Evolutionary conservation across 2,888 invertebrate species (phyloP).

Genomic region (Drosophila peninsularis): DNA sequence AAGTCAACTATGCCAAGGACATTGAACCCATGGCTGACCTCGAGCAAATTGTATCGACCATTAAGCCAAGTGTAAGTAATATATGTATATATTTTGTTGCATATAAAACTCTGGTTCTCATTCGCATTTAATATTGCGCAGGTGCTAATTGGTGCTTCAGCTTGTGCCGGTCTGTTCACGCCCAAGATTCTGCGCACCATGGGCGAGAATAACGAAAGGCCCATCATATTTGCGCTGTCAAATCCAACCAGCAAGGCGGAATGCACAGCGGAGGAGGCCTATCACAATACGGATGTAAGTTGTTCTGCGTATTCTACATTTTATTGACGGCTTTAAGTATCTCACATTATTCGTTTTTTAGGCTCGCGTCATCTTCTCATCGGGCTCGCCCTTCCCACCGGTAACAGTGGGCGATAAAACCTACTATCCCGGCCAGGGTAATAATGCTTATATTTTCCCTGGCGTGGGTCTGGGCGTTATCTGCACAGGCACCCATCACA

Average conservation of each 20-base stretch:
- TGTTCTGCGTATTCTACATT: background rate
- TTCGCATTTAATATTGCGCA: constrained; percentile 31
- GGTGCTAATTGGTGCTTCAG: constrained; percentile 92
- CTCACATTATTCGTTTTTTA: constrained; percentile 81
- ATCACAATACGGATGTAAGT: constrained; percentile 94
- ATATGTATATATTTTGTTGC: background rate
- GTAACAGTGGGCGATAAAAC: constrained; percentile 92
- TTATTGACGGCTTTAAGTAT: background rate
- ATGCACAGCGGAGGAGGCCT: constrained; percentile 98
- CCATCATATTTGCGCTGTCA: constrained; percentile 98
- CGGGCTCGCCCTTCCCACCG: constrained; percentile 97
- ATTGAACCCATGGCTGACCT: constrained; percentile 91
- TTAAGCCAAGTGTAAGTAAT: constrained; percentile 93
- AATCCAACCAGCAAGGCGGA: constrained; percentile 99
- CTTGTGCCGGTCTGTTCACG: constrained; percentile 95
- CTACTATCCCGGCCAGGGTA: constrained; percentile 97
- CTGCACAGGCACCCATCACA: constrained; percentile 95
- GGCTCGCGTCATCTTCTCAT: constrained; percentile 97
- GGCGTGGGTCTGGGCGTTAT: constrained; percentile 97
- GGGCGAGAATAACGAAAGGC: constrained; percentile 93
- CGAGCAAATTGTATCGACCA: constrained; percentile 90
- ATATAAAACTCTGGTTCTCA: background rate
- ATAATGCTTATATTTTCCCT: constrained; percentile 98
- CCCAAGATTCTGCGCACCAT: constrained; percentile 93
- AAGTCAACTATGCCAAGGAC: constrained; percentile 91